Evolutionary conservation across 2,113 vertebrate genomes (phyloP).

Genomic region (Neotragus moschatus): DNA sequence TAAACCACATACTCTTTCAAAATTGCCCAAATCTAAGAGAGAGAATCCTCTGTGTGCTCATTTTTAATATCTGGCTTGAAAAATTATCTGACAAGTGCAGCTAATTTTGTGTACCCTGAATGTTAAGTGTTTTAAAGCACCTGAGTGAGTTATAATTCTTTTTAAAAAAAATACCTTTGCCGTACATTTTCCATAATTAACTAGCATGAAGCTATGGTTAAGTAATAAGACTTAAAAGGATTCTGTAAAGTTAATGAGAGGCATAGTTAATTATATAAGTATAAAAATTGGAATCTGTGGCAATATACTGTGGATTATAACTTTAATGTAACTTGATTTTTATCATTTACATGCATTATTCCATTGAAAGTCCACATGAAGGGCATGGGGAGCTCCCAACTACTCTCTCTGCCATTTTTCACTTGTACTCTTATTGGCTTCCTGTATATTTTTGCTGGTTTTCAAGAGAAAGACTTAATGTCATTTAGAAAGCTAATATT

Average conservation of each 20-base stretch:
- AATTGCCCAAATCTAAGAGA: not conserved
- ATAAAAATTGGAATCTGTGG: constrained; percentile 1
- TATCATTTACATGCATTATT: not conserved
- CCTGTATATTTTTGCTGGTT: not conserved
- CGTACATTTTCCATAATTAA: constrained; percentile 39
- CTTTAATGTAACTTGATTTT: constrained; percentile 13
- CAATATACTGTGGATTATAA: not conserved
- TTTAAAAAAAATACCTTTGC: not conserved
- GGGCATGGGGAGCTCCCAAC: not conserved
- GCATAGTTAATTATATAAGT: constrained; percentile 19
- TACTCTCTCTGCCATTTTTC: not conserved
- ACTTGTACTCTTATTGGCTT: not conserved
- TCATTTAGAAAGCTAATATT: not conserved
- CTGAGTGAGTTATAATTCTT: constrained; percentile 9
- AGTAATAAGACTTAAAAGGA: constrained; percentile 26
- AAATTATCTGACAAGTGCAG: not conserved
- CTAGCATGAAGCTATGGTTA: constrained; percentile 7
- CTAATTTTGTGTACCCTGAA: not conserved
- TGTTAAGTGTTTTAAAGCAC: constrained; percentile 11
- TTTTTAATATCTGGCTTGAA: constrained; percentile 8
- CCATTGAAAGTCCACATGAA: not conserved
- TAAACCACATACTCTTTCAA: not conserved
- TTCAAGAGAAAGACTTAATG: not conserved
- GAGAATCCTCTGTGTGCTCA: not conserved
- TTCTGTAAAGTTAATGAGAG: constrained; percentile 29